phyloP scores from a whole-genome alignment of 2,113 vertebrate species.

The Gorilla gorilla region DNA sequence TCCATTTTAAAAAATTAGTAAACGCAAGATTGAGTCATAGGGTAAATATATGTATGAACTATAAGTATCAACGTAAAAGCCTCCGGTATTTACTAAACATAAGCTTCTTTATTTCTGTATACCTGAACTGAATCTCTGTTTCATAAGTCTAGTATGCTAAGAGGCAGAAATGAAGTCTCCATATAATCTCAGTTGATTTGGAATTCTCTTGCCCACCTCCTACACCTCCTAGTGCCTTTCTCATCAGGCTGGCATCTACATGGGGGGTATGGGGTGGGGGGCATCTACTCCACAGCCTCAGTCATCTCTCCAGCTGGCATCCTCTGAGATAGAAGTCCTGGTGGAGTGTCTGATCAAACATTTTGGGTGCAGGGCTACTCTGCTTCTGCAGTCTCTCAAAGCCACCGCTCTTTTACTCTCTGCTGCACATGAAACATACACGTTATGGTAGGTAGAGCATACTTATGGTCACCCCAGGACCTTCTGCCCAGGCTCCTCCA shows the following conservation, averaged over 20 bases:
- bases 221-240: background rate
- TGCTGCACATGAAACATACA: background rate
- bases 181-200: background rate
- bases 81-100: background rate
- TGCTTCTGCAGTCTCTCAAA: background rate
- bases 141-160: background rate
- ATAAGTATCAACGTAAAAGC: background rate
- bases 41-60: background rate
- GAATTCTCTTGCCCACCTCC: background rate
- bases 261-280: no score
- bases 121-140: background rate
- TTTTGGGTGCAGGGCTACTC: background rate
- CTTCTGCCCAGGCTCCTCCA: background rate
- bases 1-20: background rate
- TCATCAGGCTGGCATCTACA: background rate
- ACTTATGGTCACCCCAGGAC: background rate
- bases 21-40: conserved; percentile 38
- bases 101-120: background rate
- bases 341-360: background rate
- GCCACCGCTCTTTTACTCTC: background rate
- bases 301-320: background rate
- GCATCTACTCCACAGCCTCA: background rate
- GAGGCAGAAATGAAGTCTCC: background rate
- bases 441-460: background rate
- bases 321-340: background rate